Conservation (phyloP, 2,888 invertebrate species). For the Lasioglossum vierecki region DNA sequence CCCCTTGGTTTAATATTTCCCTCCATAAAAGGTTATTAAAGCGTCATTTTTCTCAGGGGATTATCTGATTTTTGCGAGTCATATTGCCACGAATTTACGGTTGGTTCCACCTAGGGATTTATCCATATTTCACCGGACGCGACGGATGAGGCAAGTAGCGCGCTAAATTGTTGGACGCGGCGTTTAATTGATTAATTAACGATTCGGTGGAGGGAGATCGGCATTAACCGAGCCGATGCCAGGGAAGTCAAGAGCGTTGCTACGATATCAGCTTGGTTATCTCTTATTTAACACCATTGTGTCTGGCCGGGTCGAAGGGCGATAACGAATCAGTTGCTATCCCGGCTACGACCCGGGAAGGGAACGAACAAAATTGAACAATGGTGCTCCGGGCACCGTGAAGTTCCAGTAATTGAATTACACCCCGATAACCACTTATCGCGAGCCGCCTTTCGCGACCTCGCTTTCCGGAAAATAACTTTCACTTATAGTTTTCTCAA, state of each 20-base stretch:
- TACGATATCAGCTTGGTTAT: slow-evolving; percentile 77
- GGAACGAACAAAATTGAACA: slow-evolving; percentile 72
- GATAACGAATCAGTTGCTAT: slow-evolving; percentile 79
- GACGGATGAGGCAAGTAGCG: not conserved
- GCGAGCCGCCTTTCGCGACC: slow-evolving; percentile 49
- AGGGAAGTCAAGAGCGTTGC: slow-evolving; percentile 44
- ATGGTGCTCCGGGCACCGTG: slow-evolving; percentile 75
- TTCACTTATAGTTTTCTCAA: slow-evolving; percentile 52
- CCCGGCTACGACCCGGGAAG: slow-evolving; percentile 39
- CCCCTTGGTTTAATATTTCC: not conserved
- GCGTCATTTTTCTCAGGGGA: not conserved
- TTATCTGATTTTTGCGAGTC: slow-evolving; percentile 5
- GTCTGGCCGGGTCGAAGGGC: slow-evolving; percentile 70
- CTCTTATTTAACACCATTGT: slow-evolving; percentile 82
- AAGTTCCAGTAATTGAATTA: slow-evolving; percentile 83
- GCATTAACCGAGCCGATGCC: slow-evolving; percentile 64
- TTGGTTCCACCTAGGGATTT: not conserved
- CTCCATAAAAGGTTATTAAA: not conserved
- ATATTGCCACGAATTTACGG: slow-evolving; percentile 1
- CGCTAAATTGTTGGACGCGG: slow-evolving; percentile 31
- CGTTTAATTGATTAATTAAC: slow-evolving; percentile 68
- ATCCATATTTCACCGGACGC: not conserved
- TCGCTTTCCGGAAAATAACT: slow-evolving; percentile 58
- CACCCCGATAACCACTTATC: slow-evolving; percentile 79
- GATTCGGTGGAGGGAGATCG: slow-evolving; percentile 17